Evolutionary conservation across 2,113 vertebrate genomes (phyloP).

Genomic region (Falco punctatus): DNA sequence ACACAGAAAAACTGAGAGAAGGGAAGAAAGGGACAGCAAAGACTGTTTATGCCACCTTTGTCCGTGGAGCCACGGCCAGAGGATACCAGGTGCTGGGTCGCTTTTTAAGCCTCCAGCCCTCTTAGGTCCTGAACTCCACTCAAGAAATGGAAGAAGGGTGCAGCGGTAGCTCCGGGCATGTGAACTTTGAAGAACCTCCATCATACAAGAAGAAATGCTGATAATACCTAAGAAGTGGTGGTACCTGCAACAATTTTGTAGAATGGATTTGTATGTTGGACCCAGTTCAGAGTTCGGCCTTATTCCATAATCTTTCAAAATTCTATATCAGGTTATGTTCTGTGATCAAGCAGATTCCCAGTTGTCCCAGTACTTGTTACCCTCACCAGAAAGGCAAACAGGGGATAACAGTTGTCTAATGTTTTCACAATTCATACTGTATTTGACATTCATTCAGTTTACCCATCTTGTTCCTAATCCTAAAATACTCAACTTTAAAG

Average conservation of each 20-base stretch:
- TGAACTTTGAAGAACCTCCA: neutral
- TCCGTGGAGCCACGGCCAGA: neutral
- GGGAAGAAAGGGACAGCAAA: neutral
- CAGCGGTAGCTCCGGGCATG: neutral
- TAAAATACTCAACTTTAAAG: conserved; percentile 42
- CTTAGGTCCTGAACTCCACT: neutral
- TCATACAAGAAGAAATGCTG: neutral
- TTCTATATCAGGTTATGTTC: neutral
- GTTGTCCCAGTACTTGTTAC: neutral
- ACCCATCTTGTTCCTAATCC: conserved; percentile 10
- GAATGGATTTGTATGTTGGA: neutral
- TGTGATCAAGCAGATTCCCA: neutral
- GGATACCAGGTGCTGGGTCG: neutral
- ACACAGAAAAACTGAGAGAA: neutral
- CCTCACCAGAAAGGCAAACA: neutral
- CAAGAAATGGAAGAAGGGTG: neutral
- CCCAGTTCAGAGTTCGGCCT: neutral
- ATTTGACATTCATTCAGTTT: neutral
- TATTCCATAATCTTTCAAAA: neutral
- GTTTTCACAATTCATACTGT: neutral
- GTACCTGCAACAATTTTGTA: neutral
- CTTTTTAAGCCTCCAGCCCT: neutral
- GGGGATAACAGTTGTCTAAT: neutral
- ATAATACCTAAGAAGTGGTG: neutral
- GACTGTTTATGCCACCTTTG: neutral